Conservation (phyloP, 2,888 invertebrate genomes). For the Scotopteryx bipunctaria region DNA sequence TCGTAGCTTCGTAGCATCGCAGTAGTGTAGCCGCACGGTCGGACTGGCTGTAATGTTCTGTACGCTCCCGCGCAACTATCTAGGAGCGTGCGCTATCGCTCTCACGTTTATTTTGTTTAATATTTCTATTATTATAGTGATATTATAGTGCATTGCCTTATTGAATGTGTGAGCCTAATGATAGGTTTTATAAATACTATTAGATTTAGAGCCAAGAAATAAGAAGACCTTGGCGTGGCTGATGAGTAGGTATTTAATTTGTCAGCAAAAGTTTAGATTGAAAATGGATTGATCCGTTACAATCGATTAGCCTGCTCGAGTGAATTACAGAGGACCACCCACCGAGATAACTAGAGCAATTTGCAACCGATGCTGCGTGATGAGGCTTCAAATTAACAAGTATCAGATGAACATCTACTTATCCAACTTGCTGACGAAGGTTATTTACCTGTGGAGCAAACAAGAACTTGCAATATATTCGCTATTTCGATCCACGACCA, state of each 20-base stretch:
- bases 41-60: too few relatives aligned
- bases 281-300: not conserved
- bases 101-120: slow-evolving; percentile 27
- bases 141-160: slow-evolving; percentile 3
- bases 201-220: too few relatives aligned
- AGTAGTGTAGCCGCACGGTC: too few relatives aligned
- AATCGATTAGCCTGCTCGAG: slow-evolving; percentile 8
- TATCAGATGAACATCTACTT: not conserved
- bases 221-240: too few relatives aligned
- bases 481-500: too few relatives aligned
- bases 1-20: too few relatives aligned
- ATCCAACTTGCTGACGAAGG: not conserved
- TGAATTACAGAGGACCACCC: slow-evolving; percentile 18
- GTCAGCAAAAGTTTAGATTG: not conserved
- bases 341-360: slow-evolving; percentile 10
- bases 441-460: too few relatives aligned
- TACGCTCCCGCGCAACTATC: slow-evolving; percentile 6
- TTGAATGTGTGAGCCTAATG: not conserved
- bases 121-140: slow-evolving; percentile 18
- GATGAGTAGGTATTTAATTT: too few relatives aligned
- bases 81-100: slow-evolving; percentile 34
- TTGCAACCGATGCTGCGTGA: slow-evolving; percentile 2
- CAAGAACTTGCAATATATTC: too few relatives aligned
- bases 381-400: not conserved
- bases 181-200: too few relatives aligned